Base-by-base conservation (phyloP, 2,797 vertebrate species). In the Lepidocolaptes lacrymiger region DNA sequence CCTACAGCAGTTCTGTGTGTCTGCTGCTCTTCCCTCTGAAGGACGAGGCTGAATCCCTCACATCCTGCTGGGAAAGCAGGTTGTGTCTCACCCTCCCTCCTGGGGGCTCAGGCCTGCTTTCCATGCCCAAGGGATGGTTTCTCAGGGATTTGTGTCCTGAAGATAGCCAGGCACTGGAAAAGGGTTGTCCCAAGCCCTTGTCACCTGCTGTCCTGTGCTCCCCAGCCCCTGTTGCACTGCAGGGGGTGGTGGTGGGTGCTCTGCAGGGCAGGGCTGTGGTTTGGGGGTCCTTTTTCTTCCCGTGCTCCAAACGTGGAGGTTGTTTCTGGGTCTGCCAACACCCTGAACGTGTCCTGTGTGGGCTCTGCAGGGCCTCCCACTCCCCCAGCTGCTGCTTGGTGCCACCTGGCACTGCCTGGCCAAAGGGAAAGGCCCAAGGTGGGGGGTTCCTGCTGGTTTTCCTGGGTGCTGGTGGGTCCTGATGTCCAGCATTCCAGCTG, bases 21-120 rank as follows among this genome's bases (percentile, higher is more conserved):
- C 80, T 93, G 73, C 83, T 78, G 63, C n/a, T 96, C 82, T 80
- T 94, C 89, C 51, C 59, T 82, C 37, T 34, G 89, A 92, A 94
- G 94, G 91, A 93, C 7, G 1, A 59, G 77, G 6, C 52, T 37
- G 75, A 43, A 91, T 77, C 37, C 2, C 2, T 63, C 6, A 17
- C 52, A 68, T 26, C 77, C 51, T 7, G 43, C 64, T 2, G 8
- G 28, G 55, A 67, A 56, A 26, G 22, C 4, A 5, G 73, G 34
- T 15, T 48, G 36, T 6, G 11, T 21, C 20, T 14, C 54, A 49
- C 61, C 34, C 46, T n/a, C 46, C 19, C 20, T 59, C 52, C 51
- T 12, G 14, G 8, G 32, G 63, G 27, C n/a, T 67, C 71, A 23
- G 34, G 19, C 63, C 66, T 75, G 73, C 2, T 30, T 84, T 51